Percentiles rank a stretch among this genome's conserved stretches.
phyloP scores from a whole-genome alignment of 64 coral and sea anemone genomes.

The Montipora sp. region DNA sequence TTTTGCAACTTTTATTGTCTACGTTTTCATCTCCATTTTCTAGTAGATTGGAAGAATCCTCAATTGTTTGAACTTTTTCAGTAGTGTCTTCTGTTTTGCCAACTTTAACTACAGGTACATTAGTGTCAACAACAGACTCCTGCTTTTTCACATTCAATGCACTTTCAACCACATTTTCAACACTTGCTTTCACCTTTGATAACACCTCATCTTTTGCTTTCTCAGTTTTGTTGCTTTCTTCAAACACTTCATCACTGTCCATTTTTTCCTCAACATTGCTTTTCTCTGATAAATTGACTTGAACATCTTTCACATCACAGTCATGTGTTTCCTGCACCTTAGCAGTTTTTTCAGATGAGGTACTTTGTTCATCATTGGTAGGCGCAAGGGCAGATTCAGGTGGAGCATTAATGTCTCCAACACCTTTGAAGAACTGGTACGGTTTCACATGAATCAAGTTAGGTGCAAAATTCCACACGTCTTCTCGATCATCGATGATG shows the following conservation, averaged over 20 bases:
- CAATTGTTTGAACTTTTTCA: not conserved
- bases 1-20: not conserved
- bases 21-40: conserved; percentile 14
- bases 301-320: conserved; percentile 36
- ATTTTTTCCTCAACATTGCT: conserved; percentile 11
- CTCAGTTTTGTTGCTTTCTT: not conserved
- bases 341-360: no score
- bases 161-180: not conserved
- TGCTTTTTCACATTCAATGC: not conserved
- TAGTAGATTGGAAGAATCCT: not conserved
- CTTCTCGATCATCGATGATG: conserved; percentile 97
- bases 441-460: conserved; percentile 94
- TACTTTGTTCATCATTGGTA: not conserved
- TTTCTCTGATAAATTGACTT: not conserved
- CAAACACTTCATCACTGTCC: not conserved
- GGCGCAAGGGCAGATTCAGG: not conserved
- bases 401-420: conserved; percentile 98
- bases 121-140: not conserved
- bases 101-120: not conserved
- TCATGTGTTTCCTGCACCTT: not conserved
- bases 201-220: not conserved
- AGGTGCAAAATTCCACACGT: conserved; percentile 95
- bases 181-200: not conserved
- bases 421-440: conserved; percentile 95
- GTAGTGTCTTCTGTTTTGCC: not conserved